A percentile compares a stretch with the other conserved stretches of the same genome.
Conservation (phyloP, 2,113 vertebrate genomes). For the Oreochromis aureus region DNA sequence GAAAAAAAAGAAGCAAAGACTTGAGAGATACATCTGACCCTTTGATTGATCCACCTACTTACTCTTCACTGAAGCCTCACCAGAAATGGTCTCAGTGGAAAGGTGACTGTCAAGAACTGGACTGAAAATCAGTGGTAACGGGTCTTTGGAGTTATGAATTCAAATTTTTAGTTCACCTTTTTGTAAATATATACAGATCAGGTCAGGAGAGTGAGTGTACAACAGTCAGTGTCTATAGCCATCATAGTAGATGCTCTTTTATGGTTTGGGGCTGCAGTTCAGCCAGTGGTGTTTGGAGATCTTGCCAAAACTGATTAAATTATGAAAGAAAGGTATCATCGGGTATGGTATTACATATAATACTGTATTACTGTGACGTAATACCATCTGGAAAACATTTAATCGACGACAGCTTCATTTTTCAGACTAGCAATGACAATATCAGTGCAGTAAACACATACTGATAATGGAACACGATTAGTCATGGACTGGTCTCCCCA, state of each 20-base stretch:
- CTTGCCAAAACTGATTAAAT: neutral
- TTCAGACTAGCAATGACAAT: neutral
- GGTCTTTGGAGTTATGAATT: neutral
- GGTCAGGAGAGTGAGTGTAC: fast-evolving
- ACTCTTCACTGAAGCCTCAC: neutral
- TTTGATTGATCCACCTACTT: neutral
- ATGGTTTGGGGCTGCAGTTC: neutral
- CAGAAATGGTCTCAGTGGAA: neutral
- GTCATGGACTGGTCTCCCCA: neutral
- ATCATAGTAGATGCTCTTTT: neutral
- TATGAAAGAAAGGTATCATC: neutral
- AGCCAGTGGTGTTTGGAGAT: neutral
- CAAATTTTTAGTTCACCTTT: no score
- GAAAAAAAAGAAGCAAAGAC: neutral
- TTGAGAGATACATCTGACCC: neutral
- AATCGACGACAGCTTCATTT: neutral
- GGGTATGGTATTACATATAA: neutral
- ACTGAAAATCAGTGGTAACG: neutral
- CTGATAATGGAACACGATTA: neutral
- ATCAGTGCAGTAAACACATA: fast-evolving
- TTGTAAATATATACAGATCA: neutral
- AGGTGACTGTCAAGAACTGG: neutral
- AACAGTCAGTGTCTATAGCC: neutral
- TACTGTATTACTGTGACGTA: neutral
- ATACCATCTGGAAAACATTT: neutral